These are phyloP conservation scores for Bryconaethiops microstoma DNA, from an alignment of 2,797 vertebrate species.

Conservation along the genomic window DNA sequence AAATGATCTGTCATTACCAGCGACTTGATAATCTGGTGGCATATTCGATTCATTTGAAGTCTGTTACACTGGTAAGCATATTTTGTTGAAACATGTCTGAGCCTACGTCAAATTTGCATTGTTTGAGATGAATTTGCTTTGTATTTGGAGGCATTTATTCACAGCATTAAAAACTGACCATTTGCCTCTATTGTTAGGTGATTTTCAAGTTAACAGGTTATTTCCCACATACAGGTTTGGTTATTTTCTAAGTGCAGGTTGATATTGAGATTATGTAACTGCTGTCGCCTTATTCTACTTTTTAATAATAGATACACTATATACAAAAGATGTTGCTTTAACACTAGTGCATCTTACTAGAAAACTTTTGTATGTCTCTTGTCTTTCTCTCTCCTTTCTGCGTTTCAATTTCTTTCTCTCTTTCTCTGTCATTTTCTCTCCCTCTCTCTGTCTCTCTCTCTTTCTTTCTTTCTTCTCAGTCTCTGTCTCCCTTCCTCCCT, in stretches of 20 bases:
- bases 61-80: neutral
- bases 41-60: neutral
- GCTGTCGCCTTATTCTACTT: no score
- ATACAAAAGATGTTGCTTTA: no score
- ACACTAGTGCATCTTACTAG: no score
- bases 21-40: neutral
- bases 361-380: no score
- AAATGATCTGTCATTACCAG: neutral
- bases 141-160: neutral
- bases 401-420: no score
- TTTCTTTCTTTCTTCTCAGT: neutral
- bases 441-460: no score
- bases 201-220: neutral
- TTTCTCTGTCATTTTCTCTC: neutral
- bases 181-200: neutral
- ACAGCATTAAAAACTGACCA: neutral
- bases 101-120: neutral
- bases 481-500: neutral
- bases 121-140: neutral
- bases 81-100: neutral
- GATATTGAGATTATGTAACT: no score
- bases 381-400: neutral
- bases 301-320: no score
- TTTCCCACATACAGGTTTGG: neutral
- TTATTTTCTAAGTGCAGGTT: neutral